These are phyloP conservation scores for Muscicapa comitata DNA, from an alignment of 2,797 vertebrate genomes.

Conservation along the genomic window DNA sequence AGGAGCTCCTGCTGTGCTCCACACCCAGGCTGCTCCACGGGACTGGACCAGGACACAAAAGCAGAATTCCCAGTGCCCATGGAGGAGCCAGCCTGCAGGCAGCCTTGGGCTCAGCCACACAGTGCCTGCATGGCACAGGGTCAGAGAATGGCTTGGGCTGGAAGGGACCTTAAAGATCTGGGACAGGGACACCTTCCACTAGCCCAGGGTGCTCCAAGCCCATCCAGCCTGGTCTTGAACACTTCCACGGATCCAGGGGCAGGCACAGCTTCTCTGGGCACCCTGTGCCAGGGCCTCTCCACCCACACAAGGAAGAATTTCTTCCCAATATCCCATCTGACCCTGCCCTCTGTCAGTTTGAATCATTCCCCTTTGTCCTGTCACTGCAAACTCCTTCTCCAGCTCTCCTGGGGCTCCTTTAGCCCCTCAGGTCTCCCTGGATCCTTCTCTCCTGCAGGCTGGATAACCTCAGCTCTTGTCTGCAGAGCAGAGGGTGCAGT, in stretches of 20 bases:
- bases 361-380: background rate
- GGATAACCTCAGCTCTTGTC: background rate
- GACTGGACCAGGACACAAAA: accelerated
- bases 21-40: background rate
- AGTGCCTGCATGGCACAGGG: background rate
- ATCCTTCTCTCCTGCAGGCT: background rate
- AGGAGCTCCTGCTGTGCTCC: background rate
- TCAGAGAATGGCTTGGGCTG: background rate
- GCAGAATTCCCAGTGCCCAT: background rate
- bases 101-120: background rate
- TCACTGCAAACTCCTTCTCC: background rate
- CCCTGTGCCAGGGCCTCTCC: accelerated
- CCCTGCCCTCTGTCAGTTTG: background rate
- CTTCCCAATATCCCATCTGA: background rate
- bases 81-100: background rate
- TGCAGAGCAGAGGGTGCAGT: background rate
- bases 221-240: accelerated
- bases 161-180: background rate
- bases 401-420: background rate
- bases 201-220: accelerated
- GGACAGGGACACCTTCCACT: background rate
- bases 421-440: background rate
- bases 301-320: background rate
- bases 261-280: background rate
- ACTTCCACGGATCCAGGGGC: background rate